A percentile compares a stretch with the other conserved stretches of the same genome.
phyloP scores from a whole-genome alignment of 2,888 invertebrate species.

The Watsonalla binaria region DNA sequence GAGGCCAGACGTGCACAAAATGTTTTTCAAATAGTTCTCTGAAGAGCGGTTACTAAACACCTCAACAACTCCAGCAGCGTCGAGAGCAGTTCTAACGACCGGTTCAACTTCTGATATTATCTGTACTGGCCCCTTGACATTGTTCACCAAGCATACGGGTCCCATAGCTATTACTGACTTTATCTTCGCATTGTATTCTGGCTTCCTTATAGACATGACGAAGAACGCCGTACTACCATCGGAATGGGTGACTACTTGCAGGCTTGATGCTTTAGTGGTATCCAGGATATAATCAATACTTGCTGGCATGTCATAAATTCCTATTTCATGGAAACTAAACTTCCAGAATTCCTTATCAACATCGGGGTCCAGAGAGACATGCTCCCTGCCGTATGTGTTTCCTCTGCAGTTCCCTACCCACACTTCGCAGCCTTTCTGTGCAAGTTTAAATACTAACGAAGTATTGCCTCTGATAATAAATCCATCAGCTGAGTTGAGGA shows the following conservation, averaged over 20 bases:
- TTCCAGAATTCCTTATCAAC: slow-evolving; percentile 26
- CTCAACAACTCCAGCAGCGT: no score
- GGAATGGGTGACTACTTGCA: slow-evolving; percentile 29
- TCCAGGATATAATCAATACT: slow-evolving; percentile 31
- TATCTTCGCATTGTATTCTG: slow-evolving; percentile 35
- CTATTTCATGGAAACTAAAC: slow-evolving; percentile 31
- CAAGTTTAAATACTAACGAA: not conserved
- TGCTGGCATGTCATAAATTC: slow-evolving; percentile 28
- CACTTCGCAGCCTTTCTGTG: slow-evolving; percentile 24
- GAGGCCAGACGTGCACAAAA: no score
- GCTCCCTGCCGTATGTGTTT: slow-evolving; percentile 17
- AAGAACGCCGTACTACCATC: slow-evolving; percentile 28
- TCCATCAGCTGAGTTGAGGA: no score
- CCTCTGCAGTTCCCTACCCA: slow-evolving; percentile 24
- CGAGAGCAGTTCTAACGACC: no score
- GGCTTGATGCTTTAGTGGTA: slow-evolving; percentile 18
- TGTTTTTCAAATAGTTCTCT: no score
- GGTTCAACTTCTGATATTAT: no score
- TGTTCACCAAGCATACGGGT: no score
- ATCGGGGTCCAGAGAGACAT: slow-evolving; percentile 18
- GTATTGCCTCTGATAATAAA: no score
- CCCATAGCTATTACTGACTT: slow-evolving; percentile 4
- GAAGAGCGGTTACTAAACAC: no score
- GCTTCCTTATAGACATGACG: slow-evolving; percentile 26
- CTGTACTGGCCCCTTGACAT: no score